Evolutionary conservation across 2,888 invertebrate species (phyloP).

Genomic region (Lycia hirtaria): DNA sequence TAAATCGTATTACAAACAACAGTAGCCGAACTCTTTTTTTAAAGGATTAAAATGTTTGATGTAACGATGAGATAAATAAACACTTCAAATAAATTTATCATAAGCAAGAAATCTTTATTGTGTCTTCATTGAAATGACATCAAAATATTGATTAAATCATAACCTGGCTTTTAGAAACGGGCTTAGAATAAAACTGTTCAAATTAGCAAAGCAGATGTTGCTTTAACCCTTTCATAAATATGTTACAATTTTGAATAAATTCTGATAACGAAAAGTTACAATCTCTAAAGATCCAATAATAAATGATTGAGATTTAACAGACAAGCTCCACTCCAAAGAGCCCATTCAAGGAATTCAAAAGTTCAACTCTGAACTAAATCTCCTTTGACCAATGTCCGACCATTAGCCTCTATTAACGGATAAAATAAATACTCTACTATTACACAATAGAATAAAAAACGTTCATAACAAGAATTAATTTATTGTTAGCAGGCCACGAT

Average conservation of each 20-base stretch:
- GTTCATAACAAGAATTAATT: conserved; percentile 84
- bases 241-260: conserved; percentile 29
- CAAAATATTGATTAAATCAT: conserved; percentile 54
- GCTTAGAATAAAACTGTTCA: conserved; percentile 27
- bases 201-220: conserved; percentile 36
- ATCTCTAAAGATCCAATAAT: conserved; percentile 34
- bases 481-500: conserved; percentile 78
- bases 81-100: conserved; percentile 67
- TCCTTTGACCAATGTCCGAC: conserved; percentile 80
- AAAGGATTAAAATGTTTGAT: conserved; percentile 60
- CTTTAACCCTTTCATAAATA: conserved; percentile 23
- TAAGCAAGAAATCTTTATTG: conserved; percentile 63
- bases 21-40: conserved; percentile 66
- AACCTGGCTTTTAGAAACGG: conserved; percentile 18
- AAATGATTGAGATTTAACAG: conserved; percentile 40
- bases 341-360: conserved; percentile 49
- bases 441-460: conserved; percentile 80
- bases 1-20: conserved; percentile 74
- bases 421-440: conserved; percentile 74
- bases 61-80: conserved; percentile 62
- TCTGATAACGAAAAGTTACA: conserved; percentile 36
- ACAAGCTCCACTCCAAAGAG: conserved; percentile 37
- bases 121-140: conserved; percentile 43
- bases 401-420: conserved; percentile 71
- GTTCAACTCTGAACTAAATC: conserved; percentile 52